phyloP scores from a whole-genome alignment of 1,140 invertebrate species.

The Calephelis nemesis region DNA sequence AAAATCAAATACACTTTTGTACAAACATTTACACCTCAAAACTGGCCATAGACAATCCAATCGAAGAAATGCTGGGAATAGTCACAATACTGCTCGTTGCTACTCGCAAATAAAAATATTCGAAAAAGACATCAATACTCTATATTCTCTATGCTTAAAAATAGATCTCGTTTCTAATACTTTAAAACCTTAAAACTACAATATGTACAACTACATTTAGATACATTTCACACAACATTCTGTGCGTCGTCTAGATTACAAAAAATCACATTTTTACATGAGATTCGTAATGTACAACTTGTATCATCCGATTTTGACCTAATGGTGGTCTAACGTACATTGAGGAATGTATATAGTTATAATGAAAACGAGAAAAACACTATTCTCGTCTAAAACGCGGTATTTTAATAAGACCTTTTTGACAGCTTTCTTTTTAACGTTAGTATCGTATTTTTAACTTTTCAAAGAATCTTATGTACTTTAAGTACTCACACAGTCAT shows the following conservation, averaged over 20 bases:
- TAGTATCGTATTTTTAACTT: too few species aligned
- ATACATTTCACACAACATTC: conserved; percentile 42
- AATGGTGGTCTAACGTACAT: conserved; percentile 19
- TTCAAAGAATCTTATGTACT: too few species aligned
- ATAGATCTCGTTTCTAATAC: conserved; percentile 62
- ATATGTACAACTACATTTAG: conserved; percentile 60
- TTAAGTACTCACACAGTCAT: too few species aligned
- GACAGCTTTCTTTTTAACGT: too few species aligned
- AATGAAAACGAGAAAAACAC: not conserved
- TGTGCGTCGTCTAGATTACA: conserved; percentile 43
- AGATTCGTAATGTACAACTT: conserved; percentile 39
- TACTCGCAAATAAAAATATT: conserved; percentile 65
- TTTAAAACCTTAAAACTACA: conserved; percentile 47
- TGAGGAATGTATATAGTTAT: conserved; percentile 35
- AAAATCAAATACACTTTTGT: conserved; percentile 57
- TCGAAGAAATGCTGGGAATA: conserved; percentile 36
- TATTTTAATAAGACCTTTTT: too few species aligned
- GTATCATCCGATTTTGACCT: conserved; percentile 26
- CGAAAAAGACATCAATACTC: conserved; percentile 55
- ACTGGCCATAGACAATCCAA: conserved; percentile 49
- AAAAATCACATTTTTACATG: conserved; percentile 40
- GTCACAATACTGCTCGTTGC: conserved; percentile 67
- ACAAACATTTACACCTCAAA: conserved; percentile 35
- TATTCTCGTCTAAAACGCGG: not conserved
- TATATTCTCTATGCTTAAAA: conserved; percentile 61